Percentiles rank a stretch among this genome's conserved stretches.
phyloP scores from a whole-genome alignment of 2,113 vertebrate genomes.

The Limnothrissa miodon region DNA sequence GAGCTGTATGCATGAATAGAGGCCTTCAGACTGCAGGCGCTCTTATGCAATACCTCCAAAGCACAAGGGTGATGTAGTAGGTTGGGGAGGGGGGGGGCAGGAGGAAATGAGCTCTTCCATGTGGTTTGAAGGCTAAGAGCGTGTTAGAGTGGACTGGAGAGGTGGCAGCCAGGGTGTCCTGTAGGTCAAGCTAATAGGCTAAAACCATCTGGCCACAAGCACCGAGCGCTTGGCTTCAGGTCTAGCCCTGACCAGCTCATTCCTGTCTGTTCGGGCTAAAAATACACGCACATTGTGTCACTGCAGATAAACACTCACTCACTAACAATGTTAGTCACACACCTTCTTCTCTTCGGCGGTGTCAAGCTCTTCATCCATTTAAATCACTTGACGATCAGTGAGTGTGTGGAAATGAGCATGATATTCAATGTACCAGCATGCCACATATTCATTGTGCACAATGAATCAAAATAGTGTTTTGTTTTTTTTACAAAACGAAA shows the following conservation, averaged over 20 bases:
- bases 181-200: background rate
- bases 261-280: constrained; percentile 35
- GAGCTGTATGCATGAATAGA: constrained; percentile 33
- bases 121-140: background rate
- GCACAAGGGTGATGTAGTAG: background rate
- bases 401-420: background rate
- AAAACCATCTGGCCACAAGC: background rate
- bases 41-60: constrained; percentile 26
- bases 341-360: background rate
- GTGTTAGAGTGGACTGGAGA: background rate
- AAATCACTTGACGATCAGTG: background rate
- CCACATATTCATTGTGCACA: too few species aligned
- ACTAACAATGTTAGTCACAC: background rate
- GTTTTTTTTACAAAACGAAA: too few species aligned
- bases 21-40: constrained; percentile 29
- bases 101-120: background rate
- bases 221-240: constrained; percentile 19
- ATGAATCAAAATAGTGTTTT: too few species aligned
- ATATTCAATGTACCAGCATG: background rate
- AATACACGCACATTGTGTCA: constrained; percentile 26
- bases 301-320: background rate
- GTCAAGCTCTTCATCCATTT: background rate
- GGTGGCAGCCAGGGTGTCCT: too few species aligned
- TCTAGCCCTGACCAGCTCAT: constrained; percentile 30
- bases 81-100: background rate